A percentile compares a stretch with the other conserved stretches of the same genome.
Conservation (phyloP, 2,113 vertebrate species). For the Acanthochromis polyacanthus region DNA sequence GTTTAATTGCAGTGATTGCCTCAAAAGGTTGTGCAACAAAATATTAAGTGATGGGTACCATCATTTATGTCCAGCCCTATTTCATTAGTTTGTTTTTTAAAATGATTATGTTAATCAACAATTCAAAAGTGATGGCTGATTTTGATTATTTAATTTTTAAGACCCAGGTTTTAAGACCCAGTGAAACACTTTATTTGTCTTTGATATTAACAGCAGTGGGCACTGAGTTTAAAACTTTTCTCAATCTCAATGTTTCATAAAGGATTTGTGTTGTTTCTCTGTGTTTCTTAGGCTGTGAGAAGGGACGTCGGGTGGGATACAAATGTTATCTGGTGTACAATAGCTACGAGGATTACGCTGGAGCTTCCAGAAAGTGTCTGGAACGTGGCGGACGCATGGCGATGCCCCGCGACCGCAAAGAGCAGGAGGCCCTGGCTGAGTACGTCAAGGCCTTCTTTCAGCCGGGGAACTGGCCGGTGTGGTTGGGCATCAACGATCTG, state of each 20-base stretch:
- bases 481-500: slow-evolving; percentile 91
- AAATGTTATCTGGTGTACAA: slow-evolving; percentile 92
- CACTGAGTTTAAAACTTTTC: too few relatives aligned
- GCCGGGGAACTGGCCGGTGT: slow-evolving; percentile 92
- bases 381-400: slow-evolving; percentile 89
- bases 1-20: too few relatives aligned
- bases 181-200: too few relatives aligned
- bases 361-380: slow-evolving; percentile 85
- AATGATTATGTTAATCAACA: too few relatives aligned
- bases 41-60: too few relatives aligned
- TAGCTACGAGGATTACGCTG: slow-evolving; percentile 84
- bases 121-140: too few relatives aligned
- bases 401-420: slow-evolving; percentile 87
- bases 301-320: slow-evolving; percentile 86
- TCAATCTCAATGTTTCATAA: background rate
- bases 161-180: too few relatives aligned
- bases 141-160: too few relatives aligned
- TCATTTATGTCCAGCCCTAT: too few relatives aligned
- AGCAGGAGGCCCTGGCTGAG: slow-evolving; percentile 86
- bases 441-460: slow-evolving; percentile 88
- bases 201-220: too few relatives aligned
- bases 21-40: too few relatives aligned
- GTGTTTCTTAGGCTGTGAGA: slow-evolving; percentile 86
- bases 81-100: too few relatives aligned
- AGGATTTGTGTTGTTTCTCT: background rate